phyloP scores from a whole-genome alignment of 2,113 vertebrate species.

The Hiodon alosoides region DNA sequence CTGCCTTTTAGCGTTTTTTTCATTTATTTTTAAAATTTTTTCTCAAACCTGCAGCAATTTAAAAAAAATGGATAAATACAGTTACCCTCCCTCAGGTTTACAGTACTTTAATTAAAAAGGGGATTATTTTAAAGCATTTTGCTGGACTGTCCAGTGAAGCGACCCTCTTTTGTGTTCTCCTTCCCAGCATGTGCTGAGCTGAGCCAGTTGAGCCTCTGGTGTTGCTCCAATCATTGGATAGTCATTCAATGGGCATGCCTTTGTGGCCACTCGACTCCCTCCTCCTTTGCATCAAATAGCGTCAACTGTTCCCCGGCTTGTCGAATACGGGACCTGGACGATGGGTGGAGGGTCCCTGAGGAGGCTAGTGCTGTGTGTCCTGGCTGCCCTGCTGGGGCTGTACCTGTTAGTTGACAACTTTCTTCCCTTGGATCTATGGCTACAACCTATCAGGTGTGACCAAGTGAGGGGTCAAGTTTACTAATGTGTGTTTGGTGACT shows the following conservation, averaged over 20 bases:
- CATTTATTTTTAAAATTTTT: too few species aligned
- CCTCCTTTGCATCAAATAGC: slow-evolving; percentile 14
- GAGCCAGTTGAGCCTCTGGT: neutral
- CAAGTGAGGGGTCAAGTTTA: neutral
- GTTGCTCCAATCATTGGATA: neutral
- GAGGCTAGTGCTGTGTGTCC: slow-evolving; percentile 28
- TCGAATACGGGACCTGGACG: neutral
- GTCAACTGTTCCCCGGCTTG: neutral
- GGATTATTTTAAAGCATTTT: too few species aligned
- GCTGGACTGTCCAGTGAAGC: too few species aligned
- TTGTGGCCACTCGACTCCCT: slow-evolving; percentile 10
- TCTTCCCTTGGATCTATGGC: neutral
- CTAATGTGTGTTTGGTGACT: neutral
- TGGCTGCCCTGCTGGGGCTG: slow-evolving; percentile 33
- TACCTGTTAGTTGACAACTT: slow-evolving; percentile 38
- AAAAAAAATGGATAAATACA: too few species aligned
- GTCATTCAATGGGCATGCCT: neutral
- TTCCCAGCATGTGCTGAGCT: too few species aligned
- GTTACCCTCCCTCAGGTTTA: too few species aligned
- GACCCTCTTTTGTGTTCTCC: too few species aligned
- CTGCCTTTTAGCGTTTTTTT: too few species aligned
- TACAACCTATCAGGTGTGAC: neutral
- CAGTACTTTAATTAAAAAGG: too few species aligned
- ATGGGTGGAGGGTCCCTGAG: slow-evolving; percentile 20
- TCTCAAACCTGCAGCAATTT: too few species aligned